phyloP scores from a whole-genome alignment of 2,797 vertebrate species.

The Mastacembelus armatus region DNA sequence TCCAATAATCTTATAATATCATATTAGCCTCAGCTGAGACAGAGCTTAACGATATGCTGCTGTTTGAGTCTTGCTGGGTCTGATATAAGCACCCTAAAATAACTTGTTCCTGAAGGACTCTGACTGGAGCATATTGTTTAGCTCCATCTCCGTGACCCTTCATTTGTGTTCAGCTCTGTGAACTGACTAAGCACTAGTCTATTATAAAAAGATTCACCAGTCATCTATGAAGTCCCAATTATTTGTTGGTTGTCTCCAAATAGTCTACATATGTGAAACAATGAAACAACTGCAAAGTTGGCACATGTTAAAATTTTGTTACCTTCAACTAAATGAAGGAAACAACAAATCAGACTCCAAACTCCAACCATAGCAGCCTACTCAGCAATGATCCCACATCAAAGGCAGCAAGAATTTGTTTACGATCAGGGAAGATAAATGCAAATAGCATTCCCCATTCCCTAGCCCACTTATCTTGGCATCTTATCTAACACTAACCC shows the following conservation, averaged over 20 bases:
- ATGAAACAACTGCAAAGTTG: not conserved
- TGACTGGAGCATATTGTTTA: constrained; percentile 24
- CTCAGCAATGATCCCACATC: constrained; percentile 34
- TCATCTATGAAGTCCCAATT: not conserved
- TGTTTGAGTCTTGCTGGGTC: constrained; percentile 26
- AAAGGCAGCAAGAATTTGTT: constrained; percentile 16
- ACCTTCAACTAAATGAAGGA: constrained; percentile 1
- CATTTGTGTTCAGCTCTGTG: constrained; percentile 11
- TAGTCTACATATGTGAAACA: not conserved
- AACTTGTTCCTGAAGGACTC: constrained; percentile 15
- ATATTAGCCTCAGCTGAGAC: not conserved
- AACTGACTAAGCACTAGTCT: not conserved
- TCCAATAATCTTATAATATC: not conserved
- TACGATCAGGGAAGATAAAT: constrained; percentile 20
- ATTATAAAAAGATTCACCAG: not conserved
- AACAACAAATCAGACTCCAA: constrained; percentile 4
- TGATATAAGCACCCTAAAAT: constrained; percentile 24
- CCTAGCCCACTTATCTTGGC: too few species aligned
- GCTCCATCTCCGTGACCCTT: constrained; percentile 6
- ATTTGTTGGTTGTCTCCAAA: not conserved
- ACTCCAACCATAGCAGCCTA: constrained; percentile 13
- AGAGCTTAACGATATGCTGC: constrained; percentile 22
- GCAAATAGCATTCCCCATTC: too few species aligned
- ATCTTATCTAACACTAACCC: too few species aligned
- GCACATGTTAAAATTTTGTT: constrained; percentile 13